Percentiles rank a stretch among this genome's conserved stretches.
Conservation (phyloP, 2,113 vertebrate genomes). For the Myodes glareolus region DNA sequence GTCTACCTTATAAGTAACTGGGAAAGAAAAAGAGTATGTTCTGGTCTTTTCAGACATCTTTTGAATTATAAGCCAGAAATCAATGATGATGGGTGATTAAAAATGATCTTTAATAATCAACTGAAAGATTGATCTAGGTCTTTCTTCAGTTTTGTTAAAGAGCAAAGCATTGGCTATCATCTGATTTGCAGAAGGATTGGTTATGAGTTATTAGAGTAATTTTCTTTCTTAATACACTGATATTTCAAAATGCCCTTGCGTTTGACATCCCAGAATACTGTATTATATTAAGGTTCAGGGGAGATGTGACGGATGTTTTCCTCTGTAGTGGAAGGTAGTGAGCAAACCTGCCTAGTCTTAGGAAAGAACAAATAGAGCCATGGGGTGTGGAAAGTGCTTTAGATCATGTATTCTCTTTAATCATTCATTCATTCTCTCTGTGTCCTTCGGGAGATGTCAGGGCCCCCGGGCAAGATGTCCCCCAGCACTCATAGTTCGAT, state of each 20-base stretch:
- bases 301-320: not conserved
- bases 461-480: not conserved
- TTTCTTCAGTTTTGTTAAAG: conserved; percentile 60
- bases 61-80: conserved; percentile 52
- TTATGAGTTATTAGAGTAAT: conserved; percentile 24
- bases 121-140: conserved; percentile 36
- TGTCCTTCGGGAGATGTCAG: not conserved
- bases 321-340: not conserved
- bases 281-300: not conserved
- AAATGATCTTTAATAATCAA: conserved; percentile 63
- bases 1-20: not conserved
- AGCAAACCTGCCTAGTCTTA: not conserved
- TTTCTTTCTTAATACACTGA: conserved; percentile 34
- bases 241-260: conserved; percentile 41
- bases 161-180: conserved; percentile 8
- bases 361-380: not conserved
- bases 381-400: not conserved
- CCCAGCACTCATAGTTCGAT: not conserved
- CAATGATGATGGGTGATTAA: conserved; percentile 53
- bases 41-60: conserved; percentile 19
- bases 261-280: not conserved
- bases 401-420: not conserved
- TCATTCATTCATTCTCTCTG: not conserved
- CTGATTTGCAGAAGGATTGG: conserved; percentile 49
- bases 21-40: conserved; percentile 57